Evolutionary conservation across 2,797 vertebrate species (phyloP).

Genomic region (Sebastes hubbsi): DNA sequence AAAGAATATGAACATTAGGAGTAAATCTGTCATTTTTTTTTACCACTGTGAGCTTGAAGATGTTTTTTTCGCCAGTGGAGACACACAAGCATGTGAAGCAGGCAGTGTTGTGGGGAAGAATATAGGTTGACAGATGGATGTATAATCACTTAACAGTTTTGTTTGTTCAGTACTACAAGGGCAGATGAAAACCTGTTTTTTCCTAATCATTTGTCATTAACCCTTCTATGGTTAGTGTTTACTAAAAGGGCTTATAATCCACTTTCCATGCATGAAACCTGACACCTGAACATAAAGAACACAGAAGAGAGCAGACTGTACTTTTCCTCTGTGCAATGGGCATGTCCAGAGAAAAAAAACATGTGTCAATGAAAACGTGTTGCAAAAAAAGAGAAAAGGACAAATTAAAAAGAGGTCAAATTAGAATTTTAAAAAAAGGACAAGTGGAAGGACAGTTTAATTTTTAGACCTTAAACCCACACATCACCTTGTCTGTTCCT

Average conservation of each 20-base stretch:
- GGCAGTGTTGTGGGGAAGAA: background rate
- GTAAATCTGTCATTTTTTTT: background rate
- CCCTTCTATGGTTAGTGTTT: background rate
- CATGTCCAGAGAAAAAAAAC: background rate
- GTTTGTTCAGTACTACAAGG: background rate
- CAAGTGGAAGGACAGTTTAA: background rate
- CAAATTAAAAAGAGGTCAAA: background rate
- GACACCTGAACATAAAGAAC: background rate
- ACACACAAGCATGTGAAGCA: background rate
- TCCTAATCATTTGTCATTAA: background rate
- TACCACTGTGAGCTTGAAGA: background rate
- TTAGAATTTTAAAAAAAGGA: background rate
- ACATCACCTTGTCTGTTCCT: background rate
- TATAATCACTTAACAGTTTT: background rate
- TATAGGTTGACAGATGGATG: background rate
- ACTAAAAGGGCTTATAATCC: background rate
- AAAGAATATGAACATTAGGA: constrained; percentile 29
- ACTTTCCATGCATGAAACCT: background rate
- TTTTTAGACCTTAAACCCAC: background rate
- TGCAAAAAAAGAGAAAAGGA: background rate
- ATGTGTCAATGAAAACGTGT: background rate
- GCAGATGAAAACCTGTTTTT: background rate
- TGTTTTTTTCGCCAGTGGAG: background rate
- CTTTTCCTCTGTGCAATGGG: background rate
- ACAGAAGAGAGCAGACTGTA: background rate